Conservation (phyloP, 2,888 invertebrate genomes). For the Drosophila testacea region DNA sequence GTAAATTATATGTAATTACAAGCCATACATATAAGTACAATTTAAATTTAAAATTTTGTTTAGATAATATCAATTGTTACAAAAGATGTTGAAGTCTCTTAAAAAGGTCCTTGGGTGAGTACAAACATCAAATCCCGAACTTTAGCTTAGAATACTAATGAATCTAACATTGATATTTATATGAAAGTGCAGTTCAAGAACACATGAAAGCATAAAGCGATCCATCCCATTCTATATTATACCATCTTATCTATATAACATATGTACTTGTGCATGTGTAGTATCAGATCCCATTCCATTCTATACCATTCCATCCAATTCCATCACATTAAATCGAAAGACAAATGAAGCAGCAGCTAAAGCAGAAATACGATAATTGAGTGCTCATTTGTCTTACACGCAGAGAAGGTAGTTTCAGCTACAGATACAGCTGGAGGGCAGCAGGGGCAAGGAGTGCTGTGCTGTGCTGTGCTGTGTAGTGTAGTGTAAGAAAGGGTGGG, state of each 20-base stretch:
- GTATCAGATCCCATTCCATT: background rate
- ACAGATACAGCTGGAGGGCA: constrained; percentile 19
- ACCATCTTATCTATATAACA: no score
- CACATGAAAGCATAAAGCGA: background rate
- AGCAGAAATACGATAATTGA: constrained; percentile 80
- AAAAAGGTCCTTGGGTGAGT: no score
- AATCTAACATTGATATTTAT: no score
- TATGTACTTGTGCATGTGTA: no score
- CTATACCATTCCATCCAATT: constrained; percentile 32
- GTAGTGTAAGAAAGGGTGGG: background rate
- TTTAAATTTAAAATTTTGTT: no score
- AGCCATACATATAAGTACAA: no score
- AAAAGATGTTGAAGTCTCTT: no score
- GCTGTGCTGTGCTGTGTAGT: background rate
- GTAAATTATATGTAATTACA: no score
- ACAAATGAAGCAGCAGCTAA: constrained; percentile 75
- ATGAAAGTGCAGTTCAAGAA: no score
- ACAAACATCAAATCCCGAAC: no score
- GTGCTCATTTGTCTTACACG: constrained; percentile 77
- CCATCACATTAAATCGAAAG: constrained; percentile 58
- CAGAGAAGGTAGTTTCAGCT: constrained; percentile 47
- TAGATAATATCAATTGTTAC: no score
- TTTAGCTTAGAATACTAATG: no score
- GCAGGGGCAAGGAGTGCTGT: background rate
- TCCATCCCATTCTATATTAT: background rate